phyloP scores from a whole-genome alignment of 1,140 invertebrate species.

The Brachionus manjavacas region DNA sequence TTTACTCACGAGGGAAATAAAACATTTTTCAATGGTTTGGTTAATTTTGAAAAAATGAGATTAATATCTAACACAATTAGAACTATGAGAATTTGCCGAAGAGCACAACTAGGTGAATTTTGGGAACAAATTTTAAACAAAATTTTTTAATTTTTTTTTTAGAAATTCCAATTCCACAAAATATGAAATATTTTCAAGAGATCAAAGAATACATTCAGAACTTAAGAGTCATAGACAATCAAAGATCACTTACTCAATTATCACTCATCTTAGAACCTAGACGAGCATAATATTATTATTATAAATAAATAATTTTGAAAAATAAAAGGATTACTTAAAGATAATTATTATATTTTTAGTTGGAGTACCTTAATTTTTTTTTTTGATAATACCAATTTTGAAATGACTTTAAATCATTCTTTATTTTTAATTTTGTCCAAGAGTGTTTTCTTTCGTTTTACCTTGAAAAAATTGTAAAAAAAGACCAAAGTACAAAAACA shows the following conservation, averaged over 20 bases:
- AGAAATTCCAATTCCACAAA: slow-evolving; percentile 15
- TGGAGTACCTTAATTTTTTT: too few species aligned
- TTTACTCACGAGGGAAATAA: slow-evolving; percentile 86
- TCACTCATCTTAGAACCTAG: slow-evolving; percentile 62
- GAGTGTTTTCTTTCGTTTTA: too few species aligned
- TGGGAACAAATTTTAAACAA: background rate
- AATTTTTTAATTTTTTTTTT: slow-evolving; percentile 42
- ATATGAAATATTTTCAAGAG: slow-evolving; percentile 42
- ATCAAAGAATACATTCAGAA: slow-evolving; percentile 52
- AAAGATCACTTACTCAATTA: slow-evolving; percentile 68
- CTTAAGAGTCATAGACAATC: slow-evolving; percentile 72
- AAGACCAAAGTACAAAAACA: too few species aligned
- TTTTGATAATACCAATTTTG: too few species aligned
- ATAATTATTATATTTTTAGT: too few species aligned
- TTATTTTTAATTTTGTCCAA: too few species aligned
- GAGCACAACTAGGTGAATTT: slow-evolving; percentile 50
- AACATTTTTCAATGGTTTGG: slow-evolving; percentile 72
- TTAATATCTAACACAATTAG: slow-evolving; percentile 77
- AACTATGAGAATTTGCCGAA: slow-evolving; percentile 70
- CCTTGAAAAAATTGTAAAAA: too few species aligned
- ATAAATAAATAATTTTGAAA: too few species aligned
- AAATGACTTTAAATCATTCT: too few species aligned
- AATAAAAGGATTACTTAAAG: too few species aligned
- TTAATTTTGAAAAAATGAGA: slow-evolving; percentile 88
- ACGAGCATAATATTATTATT: background rate